Conservation (phyloP, 2,888 invertebrate species). For the Lithophane semibrunnea region DNA sequence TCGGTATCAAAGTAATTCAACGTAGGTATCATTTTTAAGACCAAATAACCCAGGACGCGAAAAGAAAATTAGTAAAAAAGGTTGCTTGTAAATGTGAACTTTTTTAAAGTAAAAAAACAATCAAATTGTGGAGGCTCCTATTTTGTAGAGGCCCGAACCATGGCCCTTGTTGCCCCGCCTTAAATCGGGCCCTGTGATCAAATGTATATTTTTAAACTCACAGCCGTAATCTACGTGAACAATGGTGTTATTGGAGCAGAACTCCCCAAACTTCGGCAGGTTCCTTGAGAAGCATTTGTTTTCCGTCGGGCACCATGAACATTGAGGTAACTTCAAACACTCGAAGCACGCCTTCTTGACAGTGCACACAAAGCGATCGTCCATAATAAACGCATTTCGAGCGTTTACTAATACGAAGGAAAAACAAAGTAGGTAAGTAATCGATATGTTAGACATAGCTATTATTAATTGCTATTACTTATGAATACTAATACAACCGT, state of each 20-base stretch:
- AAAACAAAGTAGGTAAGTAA: conserved; percentile 61
- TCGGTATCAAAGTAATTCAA: too few species aligned
- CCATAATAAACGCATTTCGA: conserved; percentile 70
- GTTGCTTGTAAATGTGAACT: too few species aligned
- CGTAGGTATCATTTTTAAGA: too few species aligned
- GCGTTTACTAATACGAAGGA: conserved; percentile 60
- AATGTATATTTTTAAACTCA: conserved; percentile 67
- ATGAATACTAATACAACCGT: conserved; percentile 9
- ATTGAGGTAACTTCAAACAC: conserved; percentile 82
- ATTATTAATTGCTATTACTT: conserved; percentile 29
- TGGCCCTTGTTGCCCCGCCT: too few species aligned
- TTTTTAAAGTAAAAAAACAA: too few species aligned
- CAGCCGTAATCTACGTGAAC: conserved; percentile 77
- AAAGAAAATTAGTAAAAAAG: too few species aligned
- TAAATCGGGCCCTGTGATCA: not conserved
- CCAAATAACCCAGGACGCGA: too few species aligned
- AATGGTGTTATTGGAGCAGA: conserved; percentile 77
- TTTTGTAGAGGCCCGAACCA: too few species aligned
- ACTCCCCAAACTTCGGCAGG: conserved; percentile 67
- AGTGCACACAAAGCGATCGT: conserved; percentile 81
- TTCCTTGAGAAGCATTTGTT: conserved; percentile 81
- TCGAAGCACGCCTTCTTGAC: conserved; percentile 83
- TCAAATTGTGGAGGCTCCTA: too few species aligned
- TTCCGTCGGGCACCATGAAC: conserved; percentile 83
- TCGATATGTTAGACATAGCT: conserved; percentile 62